These are phyloP conservation scores for Sericinus montela DNA, from an alignment of 2,888 invertebrate species.

Conservation along the genomic window DNA sequence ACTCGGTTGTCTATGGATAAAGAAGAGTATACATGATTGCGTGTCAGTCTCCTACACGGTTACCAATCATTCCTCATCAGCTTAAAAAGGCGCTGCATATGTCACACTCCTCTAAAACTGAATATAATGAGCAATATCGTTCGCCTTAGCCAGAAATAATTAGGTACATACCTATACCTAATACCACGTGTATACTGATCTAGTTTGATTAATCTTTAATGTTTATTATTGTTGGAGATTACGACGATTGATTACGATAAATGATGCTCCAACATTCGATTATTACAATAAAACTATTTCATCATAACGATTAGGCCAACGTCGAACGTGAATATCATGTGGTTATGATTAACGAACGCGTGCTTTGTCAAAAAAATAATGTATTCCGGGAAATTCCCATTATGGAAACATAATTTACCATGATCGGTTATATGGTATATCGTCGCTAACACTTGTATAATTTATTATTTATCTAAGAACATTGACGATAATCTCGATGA, in stretches of 20 bases:
- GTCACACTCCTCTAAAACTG: constrained; percentile 23
- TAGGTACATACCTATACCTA: constrained; percentile 27
- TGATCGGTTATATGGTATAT: constrained; percentile 23
- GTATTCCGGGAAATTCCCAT: constrained; percentile 16
- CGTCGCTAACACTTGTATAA: constrained; percentile 47
- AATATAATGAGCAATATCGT: constrained; percentile 30
- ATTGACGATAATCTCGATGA: constrained; percentile 60
- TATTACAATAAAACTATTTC: constrained; percentile 12
- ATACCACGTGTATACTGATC: constrained; percentile 33
- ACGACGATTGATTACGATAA: constrained; percentile 25
- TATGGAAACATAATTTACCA: constrained; percentile 22
- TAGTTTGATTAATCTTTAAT: constrained; percentile 39
- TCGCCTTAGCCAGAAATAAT: constrained; percentile 27
- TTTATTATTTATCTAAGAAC: constrained; percentile 63
- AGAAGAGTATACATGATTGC: background rate
- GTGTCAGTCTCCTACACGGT: background rate
- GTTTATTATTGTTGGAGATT: constrained; percentile 36
- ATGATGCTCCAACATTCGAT: constrained; percentile 28
- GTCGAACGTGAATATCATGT: constrained; percentile 26
- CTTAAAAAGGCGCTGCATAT: constrained; percentile 20
- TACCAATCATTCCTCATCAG: constrained; percentile 23
- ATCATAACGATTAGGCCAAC: constrained; percentile 47
- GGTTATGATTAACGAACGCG: background rate
- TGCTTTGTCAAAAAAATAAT: constrained; percentile 19
- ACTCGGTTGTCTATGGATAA: background rate